Evolutionary conservation across 2,888 invertebrate genomes (phyloP).

Genomic region (Catotricha subobsoleta): DNA sequence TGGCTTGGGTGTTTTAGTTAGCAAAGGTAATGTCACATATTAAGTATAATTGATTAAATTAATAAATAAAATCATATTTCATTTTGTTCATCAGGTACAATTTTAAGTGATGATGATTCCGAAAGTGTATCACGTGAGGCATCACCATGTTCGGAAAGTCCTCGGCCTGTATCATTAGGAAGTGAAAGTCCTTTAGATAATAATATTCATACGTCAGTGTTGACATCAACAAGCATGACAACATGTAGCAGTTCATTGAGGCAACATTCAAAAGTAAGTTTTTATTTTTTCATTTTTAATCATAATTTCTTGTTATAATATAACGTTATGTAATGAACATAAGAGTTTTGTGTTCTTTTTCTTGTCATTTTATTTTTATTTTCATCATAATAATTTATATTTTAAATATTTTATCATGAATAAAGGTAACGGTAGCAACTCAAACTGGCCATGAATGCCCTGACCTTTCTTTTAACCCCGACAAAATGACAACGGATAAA

Average conservation of each 20-base stretch:
- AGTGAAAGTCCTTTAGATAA: slow-evolving; percentile 24
- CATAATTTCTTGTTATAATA: too few relatives aligned
- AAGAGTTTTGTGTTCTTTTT: too few relatives aligned
- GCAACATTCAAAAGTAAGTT: too few relatives aligned
- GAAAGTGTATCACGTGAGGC: slow-evolving; percentile 51
- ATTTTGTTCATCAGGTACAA: slow-evolving; percentile 12
- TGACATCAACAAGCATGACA: slow-evolving; percentile 4
- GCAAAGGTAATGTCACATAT: slow-evolving; percentile 26
- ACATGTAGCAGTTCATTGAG: neutral
- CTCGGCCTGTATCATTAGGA: slow-evolving; percentile 18
- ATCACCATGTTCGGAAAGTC: slow-evolving; percentile 50
- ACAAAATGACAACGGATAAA: slow-evolving; percentile 60
- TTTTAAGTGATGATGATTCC: slow-evolving; percentile 41
- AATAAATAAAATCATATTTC: neutral
- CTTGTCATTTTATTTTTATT: too few relatives aligned
- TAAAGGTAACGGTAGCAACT: slow-evolving; percentile 61
- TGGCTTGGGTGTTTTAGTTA: slow-evolving; percentile 15
- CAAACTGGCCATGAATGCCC: slow-evolving; percentile 69
- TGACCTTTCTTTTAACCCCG: slow-evolving; percentile 42
- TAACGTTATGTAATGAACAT: too few relatives aligned
- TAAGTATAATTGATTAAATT: neutral
- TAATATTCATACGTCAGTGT: slow-evolving; percentile 9
- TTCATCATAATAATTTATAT: too few relatives aligned
- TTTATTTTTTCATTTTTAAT: too few relatives aligned
- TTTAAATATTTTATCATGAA: too few relatives aligned